Evolutionary conservation across 2,113 vertebrate species (phyloP), one percentile per base, ranked within the genome.

Genomic region (Trichechus manatus): DNA sequence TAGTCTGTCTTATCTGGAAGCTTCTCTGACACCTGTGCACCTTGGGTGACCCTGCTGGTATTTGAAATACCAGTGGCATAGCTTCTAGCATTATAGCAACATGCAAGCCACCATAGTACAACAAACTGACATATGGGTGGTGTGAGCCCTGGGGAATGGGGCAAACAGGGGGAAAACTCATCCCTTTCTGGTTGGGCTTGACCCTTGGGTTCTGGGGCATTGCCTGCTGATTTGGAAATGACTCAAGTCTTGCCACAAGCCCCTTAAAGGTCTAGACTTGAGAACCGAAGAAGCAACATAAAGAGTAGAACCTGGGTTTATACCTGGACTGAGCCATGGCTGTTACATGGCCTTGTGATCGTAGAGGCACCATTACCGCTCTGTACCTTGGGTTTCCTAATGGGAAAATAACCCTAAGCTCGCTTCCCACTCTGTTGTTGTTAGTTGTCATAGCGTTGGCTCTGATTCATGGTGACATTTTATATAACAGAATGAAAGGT

Each of bases 301-400:
- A 3, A 0, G 19, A 0, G 31, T 10, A 2, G 87, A 22, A 23
- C 63, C 50, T 56, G 50, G 19, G 11, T 63, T 13, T 0, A 1
- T 13, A 6, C 39, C 3, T 22, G 15, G 33, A 3, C 0, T 1
- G 4, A 31, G 44, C 59, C 1, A 0, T 1, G 39, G 0, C 17
- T 2, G 36, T 14, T 22, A 2, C 2, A 3, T 36, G 77, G 14
- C 11, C 39, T 42, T 33, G 5, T 33, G 77, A 15, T 5, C 56
- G 39, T 29, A 10, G 50, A 27, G 14, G 19, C 0, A 2, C 6
- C 5, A 0, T 19, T 20, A 27, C 79, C 31, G 61, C 39, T 36
- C 0, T 36, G 36, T 64, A 9, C 68, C 31, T 39, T 9, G 1
- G 20, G 9, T 9, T 42, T 47, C 81, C 77, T 53, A 6, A 6